Evolutionary conservation across 2,888 invertebrate genomes (phyloP).

Genomic region (Polyommatus iphigenia): DNA sequence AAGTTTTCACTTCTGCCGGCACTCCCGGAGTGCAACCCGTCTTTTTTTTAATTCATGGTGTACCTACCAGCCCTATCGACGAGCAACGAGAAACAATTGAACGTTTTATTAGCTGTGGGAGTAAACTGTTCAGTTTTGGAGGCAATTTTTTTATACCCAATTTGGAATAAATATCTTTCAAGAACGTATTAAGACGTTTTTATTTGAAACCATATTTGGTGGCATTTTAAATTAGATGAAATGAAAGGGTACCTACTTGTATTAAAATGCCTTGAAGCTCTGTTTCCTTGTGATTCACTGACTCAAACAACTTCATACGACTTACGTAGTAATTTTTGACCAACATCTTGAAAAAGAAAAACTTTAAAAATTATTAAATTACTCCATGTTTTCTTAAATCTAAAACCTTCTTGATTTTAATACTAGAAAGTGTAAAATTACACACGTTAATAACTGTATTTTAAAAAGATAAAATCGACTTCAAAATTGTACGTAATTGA

Average conservation of each 20-base stretch:
- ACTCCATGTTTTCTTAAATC: too few relatives aligned
- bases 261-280: neutral
- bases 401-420: too few relatives aligned
- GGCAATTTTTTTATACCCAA: constrained; percentile 31
- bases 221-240: constrained; percentile 21
- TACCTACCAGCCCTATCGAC: constrained; percentile 2
- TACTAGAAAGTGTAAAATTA: too few relatives aligned
- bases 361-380: too few relatives aligned
- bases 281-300: neutral
- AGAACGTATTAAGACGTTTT: neutral
- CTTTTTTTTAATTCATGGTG: neutral
- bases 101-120: constrained; percentile 31
- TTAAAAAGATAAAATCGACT: too few relatives aligned
- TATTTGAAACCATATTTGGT: constrained; percentile 5
- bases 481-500: too few relatives aligned
- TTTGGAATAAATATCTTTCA: neutral
- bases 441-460: too few relatives aligned
- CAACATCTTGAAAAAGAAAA: neutral
- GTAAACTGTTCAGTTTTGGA: constrained; percentile 12
- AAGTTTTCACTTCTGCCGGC: too few relatives aligned
- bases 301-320: neutral
- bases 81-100: constrained; percentile 41
- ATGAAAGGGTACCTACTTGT: constrained; percentile 30
- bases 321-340: neutral
- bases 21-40: too few relatives aligned